These are phyloP conservation scores for Rachycentron canadum DNA, from an alignment of 2,797 vertebrate genomes.

Conservation along the genomic window DNA sequence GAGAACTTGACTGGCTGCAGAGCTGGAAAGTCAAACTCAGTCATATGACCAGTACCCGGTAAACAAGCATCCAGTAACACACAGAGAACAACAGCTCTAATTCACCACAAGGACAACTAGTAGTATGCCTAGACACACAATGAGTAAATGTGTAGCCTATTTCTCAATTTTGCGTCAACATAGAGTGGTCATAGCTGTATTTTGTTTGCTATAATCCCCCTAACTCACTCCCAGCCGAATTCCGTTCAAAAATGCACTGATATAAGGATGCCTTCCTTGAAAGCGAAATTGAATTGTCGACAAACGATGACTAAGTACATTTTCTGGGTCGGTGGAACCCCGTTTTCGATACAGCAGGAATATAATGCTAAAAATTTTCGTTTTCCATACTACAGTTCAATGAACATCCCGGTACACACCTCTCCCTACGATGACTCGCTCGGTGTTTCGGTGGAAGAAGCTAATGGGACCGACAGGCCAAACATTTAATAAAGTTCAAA, in stretches of 20 bases:
- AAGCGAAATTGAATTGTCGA: neutral
- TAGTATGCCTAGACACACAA: neutral
- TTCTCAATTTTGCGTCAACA: neutral
- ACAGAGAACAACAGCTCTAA: neutral
- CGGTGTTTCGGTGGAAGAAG: neutral
- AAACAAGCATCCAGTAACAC: constrained; percentile 11
- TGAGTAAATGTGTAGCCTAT: neutral
- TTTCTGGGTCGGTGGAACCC: fast-evolving
- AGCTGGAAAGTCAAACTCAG: constrained; percentile 15
- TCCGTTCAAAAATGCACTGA: neutral
- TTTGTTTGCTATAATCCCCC: neutral
- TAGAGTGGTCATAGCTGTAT: neutral
- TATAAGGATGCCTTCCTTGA: neutral
- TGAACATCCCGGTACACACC: fast-evolving
- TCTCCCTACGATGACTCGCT: neutral
- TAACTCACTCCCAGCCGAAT: neutral
- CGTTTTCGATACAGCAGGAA: neutral
- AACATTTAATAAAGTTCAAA: neutral
- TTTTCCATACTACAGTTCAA: fast-evolving
- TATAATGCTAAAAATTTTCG: fast-evolving
- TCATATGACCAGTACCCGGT: constrained; percentile 67
- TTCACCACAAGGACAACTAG: neutral
- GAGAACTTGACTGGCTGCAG: neutral
- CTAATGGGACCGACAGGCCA: constrained; percentile 11
- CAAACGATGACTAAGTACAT: neutral